Evolutionary conservation across 2,888 invertebrate species (phyloP).

Genomic region (Acrobasis repandana): DNA sequence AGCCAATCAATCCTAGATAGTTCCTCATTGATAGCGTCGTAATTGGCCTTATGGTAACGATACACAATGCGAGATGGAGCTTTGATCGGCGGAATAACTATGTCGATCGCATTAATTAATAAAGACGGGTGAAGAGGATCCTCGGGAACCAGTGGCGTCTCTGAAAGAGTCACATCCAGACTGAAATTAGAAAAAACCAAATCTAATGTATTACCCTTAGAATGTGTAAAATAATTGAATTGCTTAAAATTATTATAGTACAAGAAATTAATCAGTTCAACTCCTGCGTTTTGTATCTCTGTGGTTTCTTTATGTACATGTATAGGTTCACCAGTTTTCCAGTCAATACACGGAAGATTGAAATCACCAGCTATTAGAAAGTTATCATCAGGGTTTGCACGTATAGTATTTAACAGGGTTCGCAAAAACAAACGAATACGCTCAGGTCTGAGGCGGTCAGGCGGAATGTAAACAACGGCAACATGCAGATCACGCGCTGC

Average conservation of each 20-base stretch:
- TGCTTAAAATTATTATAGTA: conserved; percentile 9
- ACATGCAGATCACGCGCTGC: conserved; percentile 21
- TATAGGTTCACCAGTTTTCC: conserved; percentile 18
- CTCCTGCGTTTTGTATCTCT: conserved; percentile 16
- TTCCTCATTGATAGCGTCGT: neutral
- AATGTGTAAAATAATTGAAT: conserved; percentile 14
- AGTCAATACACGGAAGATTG: conserved; percentile 27
- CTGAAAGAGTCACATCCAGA: neutral
- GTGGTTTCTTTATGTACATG: conserved; percentile 21
- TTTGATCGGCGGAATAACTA: conserved; percentile 7
- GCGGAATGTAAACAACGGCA: conserved; percentile 20
- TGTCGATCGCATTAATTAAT: conserved; percentile 10
- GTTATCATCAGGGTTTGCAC: conserved; percentile 20
- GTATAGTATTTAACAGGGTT: neutral
- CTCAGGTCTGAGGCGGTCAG: neutral
- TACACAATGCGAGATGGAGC: neutral
- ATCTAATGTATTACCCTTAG: conserved; percentile 9
- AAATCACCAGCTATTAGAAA: conserved; percentile 29
- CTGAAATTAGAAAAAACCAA: conserved; percentile 21
- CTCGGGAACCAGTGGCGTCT: conserved; percentile 13
- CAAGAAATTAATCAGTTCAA: conserved; percentile 1
- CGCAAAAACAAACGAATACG: neutral
- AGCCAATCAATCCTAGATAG: neutral
- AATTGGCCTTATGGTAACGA: neutral
- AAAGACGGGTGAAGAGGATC: conserved; percentile 23